These are phyloP conservation scores for Eufriesea mexicana DNA, from an alignment of 1,140 invertebrate species.

Conservation along the genomic window DNA sequence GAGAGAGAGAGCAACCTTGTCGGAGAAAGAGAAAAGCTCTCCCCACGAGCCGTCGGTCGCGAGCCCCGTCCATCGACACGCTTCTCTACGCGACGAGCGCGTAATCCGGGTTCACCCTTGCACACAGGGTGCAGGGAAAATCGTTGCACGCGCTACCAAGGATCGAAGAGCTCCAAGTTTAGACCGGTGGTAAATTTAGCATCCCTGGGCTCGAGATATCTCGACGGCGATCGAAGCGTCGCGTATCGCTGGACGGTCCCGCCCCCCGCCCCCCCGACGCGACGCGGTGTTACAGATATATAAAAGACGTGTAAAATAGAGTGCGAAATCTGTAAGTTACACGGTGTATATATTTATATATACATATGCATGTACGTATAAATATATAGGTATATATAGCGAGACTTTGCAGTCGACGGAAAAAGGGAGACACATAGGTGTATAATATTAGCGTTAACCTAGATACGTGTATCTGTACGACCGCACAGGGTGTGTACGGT, in stretches of 20 bases:
- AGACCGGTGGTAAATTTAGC: background rate
- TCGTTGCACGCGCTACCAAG: too few species aligned
- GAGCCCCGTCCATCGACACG: conserved; percentile 4
- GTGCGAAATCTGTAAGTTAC: conserved; percentile 50
- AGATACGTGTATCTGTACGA: conserved; percentile 45
- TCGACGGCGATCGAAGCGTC: background rate
- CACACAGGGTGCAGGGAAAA: background rate
- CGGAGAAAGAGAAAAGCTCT: background rate
- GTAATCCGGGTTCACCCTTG: too few species aligned
- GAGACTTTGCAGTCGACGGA: conserved; percentile 19
- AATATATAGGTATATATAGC: background rate
- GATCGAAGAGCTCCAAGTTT: background rate
- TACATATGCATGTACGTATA: background rate
- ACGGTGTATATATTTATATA: background rate
- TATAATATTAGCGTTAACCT: conserved; percentile 53
- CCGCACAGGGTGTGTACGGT: conserved; percentile 39
- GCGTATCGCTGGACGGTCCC: conserved; percentile 6
- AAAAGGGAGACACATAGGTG: conserved; percentile 47
- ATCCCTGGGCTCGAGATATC: background rate
- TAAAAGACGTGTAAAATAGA: conserved; percentile 1
- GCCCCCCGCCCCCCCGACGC: too few species aligned
- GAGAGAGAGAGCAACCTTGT: background rate
- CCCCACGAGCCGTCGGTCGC: accelerated
- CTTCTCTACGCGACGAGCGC: background rate
- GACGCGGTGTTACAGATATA: conserved; percentile 10